A percentile compares a stretch with the other conserved stretches of the same genome.
Conservation (phyloP, 2,888 invertebrate genomes). For the Drosophila subquinaria region DNA sequence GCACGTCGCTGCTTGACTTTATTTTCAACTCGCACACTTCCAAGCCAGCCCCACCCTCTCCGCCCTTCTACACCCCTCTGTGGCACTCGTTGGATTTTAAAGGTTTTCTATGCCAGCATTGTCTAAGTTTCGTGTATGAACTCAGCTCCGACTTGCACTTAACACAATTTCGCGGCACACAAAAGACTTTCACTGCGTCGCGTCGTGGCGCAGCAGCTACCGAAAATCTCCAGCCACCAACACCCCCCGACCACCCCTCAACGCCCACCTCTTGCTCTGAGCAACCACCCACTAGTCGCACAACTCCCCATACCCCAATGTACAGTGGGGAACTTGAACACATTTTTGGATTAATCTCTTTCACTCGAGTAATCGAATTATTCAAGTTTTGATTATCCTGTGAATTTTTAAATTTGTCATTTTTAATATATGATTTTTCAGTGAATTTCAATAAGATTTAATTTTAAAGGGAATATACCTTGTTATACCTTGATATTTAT, state of each 20-base stretch:
- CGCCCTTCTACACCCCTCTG: background rate
- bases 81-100: slow-evolving; percentile 47
- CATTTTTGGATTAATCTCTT: background rate
- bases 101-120: slow-evolving; percentile 72
- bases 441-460: too few species aligned
- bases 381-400: too few species aligned
- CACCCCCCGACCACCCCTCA: slow-evolving; percentile 1
- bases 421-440: too few species aligned
- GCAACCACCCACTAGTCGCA: slow-evolving; percentile 9
- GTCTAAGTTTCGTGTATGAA: slow-evolving; percentile 57
- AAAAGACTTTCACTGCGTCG: slow-evolving; percentile 74
- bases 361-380: too few species aligned
- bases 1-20: slow-evolving; percentile 79
- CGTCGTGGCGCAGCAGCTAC: slow-evolving; percentile 42
- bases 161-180: slow-evolving; percentile 78
- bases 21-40: slow-evolving; percentile 66
- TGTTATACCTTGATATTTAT: too few species aligned
- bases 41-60: background rate
- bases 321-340: background rate
- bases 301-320: background rate
- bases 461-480: too few species aligned
- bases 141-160: slow-evolving; percentile 77
- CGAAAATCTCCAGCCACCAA: slow-evolving; percentile 10
- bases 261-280: slow-evolving; percentile 5
- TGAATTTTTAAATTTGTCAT: too few species aligned